phyloP scores from a whole-genome alignment of 2,113 vertebrate species.

The Regulus satrapa region DNA sequence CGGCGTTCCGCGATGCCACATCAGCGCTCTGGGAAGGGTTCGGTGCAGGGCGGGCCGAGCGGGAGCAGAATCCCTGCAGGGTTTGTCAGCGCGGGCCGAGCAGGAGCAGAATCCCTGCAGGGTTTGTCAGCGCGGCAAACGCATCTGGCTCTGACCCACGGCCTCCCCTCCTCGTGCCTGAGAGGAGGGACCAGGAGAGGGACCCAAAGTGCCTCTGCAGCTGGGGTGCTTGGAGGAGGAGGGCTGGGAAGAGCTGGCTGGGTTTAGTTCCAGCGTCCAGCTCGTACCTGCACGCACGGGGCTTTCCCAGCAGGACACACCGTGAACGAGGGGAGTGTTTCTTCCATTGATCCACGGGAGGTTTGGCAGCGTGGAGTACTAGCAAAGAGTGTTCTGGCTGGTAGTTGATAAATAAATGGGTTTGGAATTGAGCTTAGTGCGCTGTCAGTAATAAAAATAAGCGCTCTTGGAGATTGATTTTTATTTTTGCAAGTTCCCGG shows the following conservation, averaged over 20 bases:
- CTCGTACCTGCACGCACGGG: background rate
- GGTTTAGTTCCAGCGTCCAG: background rate
- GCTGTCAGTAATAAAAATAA: background rate
- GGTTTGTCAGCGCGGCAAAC: background rate
- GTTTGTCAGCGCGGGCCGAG: too few relatives aligned
- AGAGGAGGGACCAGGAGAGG: background rate
- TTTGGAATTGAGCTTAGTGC: background rate
- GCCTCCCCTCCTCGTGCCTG: background rate
- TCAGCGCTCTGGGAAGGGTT: constrained; percentile 3
- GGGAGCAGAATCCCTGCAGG: background rate
- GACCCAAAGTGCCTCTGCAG: background rate
- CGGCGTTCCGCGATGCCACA: background rate
- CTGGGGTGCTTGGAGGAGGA: background rate
- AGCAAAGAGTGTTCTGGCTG: background rate
- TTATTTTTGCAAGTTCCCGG: background rate
- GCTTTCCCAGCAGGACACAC: background rate
- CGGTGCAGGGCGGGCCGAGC: background rate
- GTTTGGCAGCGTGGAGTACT: background rate
- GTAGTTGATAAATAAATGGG: background rate
- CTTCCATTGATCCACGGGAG: background rate
- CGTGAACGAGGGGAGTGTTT: background rate
- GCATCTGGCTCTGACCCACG: background rate
- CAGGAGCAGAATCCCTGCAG: background rate
- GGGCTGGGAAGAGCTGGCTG: background rate
- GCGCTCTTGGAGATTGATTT: background rate